Percentiles rank a stretch among this genome's conserved stretches.
These are phyloP conservation scores for Spodoptera littoralis DNA, from an alignment of 2,888 invertebrate genomes.

Conservation along the genomic window DNA sequence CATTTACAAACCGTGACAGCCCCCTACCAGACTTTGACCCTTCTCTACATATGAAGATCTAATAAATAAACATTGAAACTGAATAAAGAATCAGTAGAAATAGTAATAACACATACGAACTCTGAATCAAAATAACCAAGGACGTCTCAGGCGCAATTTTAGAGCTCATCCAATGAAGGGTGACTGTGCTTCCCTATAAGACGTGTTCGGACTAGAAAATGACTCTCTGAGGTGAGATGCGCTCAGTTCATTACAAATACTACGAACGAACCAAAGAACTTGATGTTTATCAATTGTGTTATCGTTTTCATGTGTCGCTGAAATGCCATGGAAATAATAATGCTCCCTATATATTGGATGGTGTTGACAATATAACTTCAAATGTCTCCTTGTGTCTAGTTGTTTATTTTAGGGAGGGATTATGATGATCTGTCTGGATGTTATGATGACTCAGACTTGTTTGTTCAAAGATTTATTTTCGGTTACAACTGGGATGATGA, in stretches of 20 bases:
- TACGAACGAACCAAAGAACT: constrained; percentile 67
- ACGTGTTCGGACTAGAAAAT: constrained; percentile 82
- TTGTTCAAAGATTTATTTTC: background rate
- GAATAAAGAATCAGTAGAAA: constrained; percentile 3
- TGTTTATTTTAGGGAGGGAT: constrained; percentile 1
- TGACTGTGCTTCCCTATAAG: constrained; percentile 78
- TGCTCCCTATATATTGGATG: constrained; percentile 2
- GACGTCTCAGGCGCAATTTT: constrained; percentile 69
- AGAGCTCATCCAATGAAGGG: constrained; percentile 71
- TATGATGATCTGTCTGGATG: background rate
- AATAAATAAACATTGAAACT: too few relatives aligned
- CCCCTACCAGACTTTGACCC: too few relatives aligned
- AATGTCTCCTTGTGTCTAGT: background rate
- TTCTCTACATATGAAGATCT: too few relatives aligned
- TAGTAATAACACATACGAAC: constrained; percentile 8
- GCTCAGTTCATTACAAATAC: constrained; percentile 80
- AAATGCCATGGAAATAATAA: constrained; percentile 21
- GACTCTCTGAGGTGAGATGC: constrained; percentile 77
- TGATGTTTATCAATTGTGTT: constrained; percentile 52
- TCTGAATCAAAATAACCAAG: constrained; percentile 27
- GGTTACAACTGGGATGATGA: too few relatives aligned
- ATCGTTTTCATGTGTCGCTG: constrained; percentile 34
- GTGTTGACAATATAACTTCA: constrained; percentile 21
- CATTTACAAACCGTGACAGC: too few relatives aligned
- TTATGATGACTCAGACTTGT: background rate